phyloP scores from a whole-genome alignment of 2,113 vertebrate genomes.

The Platichthys flesus region DNA sequence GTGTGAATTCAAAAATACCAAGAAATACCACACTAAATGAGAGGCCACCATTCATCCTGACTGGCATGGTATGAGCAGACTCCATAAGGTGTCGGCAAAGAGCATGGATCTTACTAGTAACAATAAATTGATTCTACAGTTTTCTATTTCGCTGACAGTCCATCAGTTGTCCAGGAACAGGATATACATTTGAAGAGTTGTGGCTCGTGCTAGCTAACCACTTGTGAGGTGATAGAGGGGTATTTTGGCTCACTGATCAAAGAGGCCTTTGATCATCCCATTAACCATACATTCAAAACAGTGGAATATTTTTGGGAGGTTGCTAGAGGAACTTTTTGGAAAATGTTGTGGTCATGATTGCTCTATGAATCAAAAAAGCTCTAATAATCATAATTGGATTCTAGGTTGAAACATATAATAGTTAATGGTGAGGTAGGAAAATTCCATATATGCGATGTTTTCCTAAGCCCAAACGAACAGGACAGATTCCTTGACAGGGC shows the following conservation, averaged over 20 bases:
- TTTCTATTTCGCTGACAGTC: conserved; percentile 2
- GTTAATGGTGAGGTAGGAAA: conserved; percentile 63
- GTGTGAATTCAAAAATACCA: conserved; percentile 55
- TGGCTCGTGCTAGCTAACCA: conserved; percentile 10
- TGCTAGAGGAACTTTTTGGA: conserved; percentile 27
- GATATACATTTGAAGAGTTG: conserved; percentile 47
- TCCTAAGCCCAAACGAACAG: conserved; percentile 47
- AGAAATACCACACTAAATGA: conserved; percentile 61
- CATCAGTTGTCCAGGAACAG: conserved; percentile 31
- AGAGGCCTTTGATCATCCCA: conserved; percentile 48
- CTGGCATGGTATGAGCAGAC: conserved; percentile 19
- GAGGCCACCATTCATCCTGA: conserved; percentile 40
- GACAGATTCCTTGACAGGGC: conserved; percentile 62
- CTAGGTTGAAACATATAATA: conserved; percentile 52
- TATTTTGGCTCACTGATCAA: conserved; percentile 50
- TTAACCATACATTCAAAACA: conserved; percentile 51
- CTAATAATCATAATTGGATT: conserved; percentile 63
- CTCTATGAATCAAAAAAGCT: conserved; percentile 39
- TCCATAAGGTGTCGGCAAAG: background rate
- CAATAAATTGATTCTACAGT: conserved; percentile 1
- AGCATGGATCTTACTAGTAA: conserved; percentile 10
- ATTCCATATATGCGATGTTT: conserved; percentile 55
- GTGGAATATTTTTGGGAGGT: conserved; percentile 52
- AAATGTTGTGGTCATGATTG: conserved; percentile 56
- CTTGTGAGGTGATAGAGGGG: conserved; percentile 42